phyloP scores from a whole-genome alignment of 2,888 invertebrate genomes.

The Caradrina clavipalpis region DNA sequence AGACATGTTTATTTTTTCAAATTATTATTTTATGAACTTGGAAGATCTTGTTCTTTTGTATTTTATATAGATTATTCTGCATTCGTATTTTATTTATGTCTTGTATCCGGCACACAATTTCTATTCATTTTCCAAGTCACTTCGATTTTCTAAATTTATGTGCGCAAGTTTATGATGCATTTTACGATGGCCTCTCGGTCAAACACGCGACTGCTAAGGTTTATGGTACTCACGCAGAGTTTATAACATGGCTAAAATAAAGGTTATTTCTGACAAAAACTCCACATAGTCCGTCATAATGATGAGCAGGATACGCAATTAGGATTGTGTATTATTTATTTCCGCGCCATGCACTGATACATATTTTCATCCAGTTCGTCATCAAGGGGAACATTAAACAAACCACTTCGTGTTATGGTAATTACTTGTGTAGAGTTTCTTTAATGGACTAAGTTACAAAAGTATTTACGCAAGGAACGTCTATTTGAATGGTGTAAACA shows the following conservation, averaged over 20 bases:
- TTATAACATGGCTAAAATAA: slow-evolving; percentile 82
- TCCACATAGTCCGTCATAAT: slow-evolving; percentile 36
- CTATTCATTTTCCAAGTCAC: slow-evolving; percentile 76
- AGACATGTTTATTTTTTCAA: slow-evolving; percentile 57
- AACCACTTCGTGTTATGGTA: slow-evolving; percentile 84
- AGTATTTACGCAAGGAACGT: slow-evolving; percentile 85
- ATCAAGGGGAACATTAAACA: slow-evolving; percentile 79
- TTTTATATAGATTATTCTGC: slow-evolving; percentile 45
- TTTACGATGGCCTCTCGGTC: slow-evolving; percentile 87
- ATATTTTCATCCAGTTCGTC: slow-evolving; percentile 71
- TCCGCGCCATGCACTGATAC: slow-evolving; percentile 56
- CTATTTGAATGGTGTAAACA: slow-evolving; percentile 88
- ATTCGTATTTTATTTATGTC: slow-evolving; percentile 48
- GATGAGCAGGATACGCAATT: slow-evolving; percentile 48
- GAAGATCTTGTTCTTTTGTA: slow-evolving; percentile 40
- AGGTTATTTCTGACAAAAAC: slow-evolving; percentile 69
- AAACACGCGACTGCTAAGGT: slow-evolving; percentile 86
- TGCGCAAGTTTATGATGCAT: slow-evolving; percentile 83
- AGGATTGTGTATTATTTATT: slow-evolving; percentile 54
- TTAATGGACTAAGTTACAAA: slow-evolving; percentile 87
- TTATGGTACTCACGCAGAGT: slow-evolving; percentile 82
- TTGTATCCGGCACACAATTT: slow-evolving; percentile 63
- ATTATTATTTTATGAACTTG: slow-evolving; percentile 59
- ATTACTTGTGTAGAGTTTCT: slow-evolving; percentile 84
- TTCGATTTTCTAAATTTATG: slow-evolving; percentile 87